Base-by-base conservation (phyloP, 2,113 vertebrate species). In the Lycaon pictus region DNA sequence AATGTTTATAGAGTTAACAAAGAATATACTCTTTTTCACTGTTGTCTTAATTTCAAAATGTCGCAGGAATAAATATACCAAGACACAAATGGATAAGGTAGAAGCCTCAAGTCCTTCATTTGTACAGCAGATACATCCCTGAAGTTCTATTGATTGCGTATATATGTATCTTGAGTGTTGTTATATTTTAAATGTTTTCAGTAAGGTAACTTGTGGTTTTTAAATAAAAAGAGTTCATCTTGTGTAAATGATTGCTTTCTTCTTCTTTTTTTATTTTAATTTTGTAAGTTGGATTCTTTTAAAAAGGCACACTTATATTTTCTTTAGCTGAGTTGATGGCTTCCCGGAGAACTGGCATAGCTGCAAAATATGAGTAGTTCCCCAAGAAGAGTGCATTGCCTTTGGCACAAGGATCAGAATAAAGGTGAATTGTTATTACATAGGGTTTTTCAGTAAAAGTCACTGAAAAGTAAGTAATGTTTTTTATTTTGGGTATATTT, bases 381-480 rank as follows among this genome's bases (percentile, higher is more conserved):
- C 94, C 93, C 84, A 97, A 96, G 98, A 97, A 97, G 95, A 98
- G 90, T 97, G 76, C 95, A 92, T 95, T 96, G 94, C 97, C 96
- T 97, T 97, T 96, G 96, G 97, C 95, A 97, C 96, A 95, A 97
- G 97, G 76, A 97, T 93, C 97, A 97, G 89, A 97, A 95, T 98
- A 98, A 96, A 97, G 92, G 96, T 97, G 96, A 97, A 97, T 96
- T 97, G 65, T 90, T 98, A 90, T 88, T 94, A 80, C 65, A 35
- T 97, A 96, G 53, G 62, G 85, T 82, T 96, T 98, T 97, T 97
- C 95, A 96, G 77, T 97, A 98, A 98, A 97, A 97, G 88, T 98
- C 92, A 96, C 96, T 97, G 92, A 92, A 96, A 97, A 98, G 96
- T 98, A 97, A 98, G 95, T 98, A 67, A 74, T 85, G 58, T 83